These are phyloP conservation scores for Bolborhynchus lineola DNA, from an alignment of 2,113 vertebrate genomes.

Conservation along the genomic window DNA sequence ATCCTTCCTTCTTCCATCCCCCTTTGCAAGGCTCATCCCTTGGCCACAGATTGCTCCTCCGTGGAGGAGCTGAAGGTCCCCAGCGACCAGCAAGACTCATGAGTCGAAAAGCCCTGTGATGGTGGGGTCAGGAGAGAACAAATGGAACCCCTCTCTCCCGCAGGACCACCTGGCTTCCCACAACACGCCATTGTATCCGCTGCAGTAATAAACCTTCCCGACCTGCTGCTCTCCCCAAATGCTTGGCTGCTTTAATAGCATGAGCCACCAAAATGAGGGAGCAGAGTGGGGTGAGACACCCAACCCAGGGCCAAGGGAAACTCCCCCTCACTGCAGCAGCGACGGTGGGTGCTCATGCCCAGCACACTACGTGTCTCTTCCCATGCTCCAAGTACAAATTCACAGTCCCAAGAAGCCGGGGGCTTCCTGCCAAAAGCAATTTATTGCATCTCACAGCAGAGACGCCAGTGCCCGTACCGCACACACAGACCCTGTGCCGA, in stretches of 20 bases:
- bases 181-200: background rate
- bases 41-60: background rate
- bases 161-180: background rate
- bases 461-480: background rate
- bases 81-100: background rate
- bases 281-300: background rate
- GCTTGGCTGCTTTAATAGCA: fast-evolving
- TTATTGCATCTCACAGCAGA: slow-evolving; percentile 47
- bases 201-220: slow-evolving; percentile 14
- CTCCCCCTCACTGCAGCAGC: background rate
- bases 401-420: background rate
- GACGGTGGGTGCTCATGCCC: background rate
- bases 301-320: background rate
- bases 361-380: background rate
- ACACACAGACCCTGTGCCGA: background rate
- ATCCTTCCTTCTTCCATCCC: background rate
- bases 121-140: background rate
- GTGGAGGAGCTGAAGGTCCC: background rate
- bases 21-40: background rate
- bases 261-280: background rate
- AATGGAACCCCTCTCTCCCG: background rate
- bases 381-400: background rate
- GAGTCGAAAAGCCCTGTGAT: background rate
- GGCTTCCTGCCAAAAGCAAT: slow-evolving; percentile 24
- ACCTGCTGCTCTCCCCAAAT: fast-evolving